A percentile compares a stretch with the other conserved stretches of the same genome.
Evolutionary conservation across 2,797 vertebrate genomes (phyloP).

Genomic region (Chaetophractus vellerosus): DNA sequence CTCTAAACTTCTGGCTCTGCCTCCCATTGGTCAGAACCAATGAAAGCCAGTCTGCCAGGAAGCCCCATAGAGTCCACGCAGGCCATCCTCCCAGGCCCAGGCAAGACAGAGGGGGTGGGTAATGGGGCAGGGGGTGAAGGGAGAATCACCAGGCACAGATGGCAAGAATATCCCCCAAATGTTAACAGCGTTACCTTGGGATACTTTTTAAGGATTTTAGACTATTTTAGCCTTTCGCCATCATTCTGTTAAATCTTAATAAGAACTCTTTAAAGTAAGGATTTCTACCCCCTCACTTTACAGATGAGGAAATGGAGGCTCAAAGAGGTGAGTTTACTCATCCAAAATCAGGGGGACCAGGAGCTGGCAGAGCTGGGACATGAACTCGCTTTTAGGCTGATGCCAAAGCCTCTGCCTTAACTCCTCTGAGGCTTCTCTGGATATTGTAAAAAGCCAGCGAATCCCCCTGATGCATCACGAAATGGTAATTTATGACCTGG

Average conservation of each 20-base stretch:
- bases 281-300: not conserved
- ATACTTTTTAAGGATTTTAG: not conserved
- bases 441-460: not conserved
- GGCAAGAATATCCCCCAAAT: not conserved
- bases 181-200: not conserved
- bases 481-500: not conserved
- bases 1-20: not conserved
- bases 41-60: not conserved
- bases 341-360: not conserved
- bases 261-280: not conserved
- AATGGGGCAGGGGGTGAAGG: too few relatives aligned
- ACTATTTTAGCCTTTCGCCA: too few relatives aligned
- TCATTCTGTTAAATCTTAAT: too few relatives aligned
- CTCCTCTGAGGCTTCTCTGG: not conserved
- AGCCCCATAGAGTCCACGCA: too few relatives aligned
- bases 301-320: not conserved
- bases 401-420: not conserved
- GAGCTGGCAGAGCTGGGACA: not conserved
- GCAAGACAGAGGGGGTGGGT: not conserved
- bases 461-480: not conserved
- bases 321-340: not conserved
- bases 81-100: accelerated
- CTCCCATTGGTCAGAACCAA: not conserved
- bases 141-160: accelerated
- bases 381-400: not conserved